Base-by-base conservation (phyloP, 2,797 vertebrate species). In the Sternotherus odoratus region DNA sequence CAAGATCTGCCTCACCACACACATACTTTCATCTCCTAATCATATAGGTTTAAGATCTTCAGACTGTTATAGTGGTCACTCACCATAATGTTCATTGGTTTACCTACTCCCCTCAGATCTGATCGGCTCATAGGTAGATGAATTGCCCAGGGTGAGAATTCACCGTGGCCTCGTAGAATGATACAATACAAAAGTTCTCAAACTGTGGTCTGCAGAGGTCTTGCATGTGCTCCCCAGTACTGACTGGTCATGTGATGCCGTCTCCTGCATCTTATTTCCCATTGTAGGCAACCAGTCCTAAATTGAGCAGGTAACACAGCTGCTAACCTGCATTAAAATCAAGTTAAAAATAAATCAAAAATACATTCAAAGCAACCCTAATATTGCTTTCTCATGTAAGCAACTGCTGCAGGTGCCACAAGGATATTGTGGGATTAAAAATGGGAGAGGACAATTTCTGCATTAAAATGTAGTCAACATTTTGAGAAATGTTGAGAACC, bases 401-500 rank as follows among this genome's bases (percentile, higher is more conserved):
- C 13, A 48, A 48, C 28, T 12, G 39, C 39, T 46, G 26, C 26
- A 75, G 12, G 26, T 75, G 77, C 24, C 83, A 78, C 39, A 46
- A 75, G 43, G 12, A 16, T 33, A 88, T n/a, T 78, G n/a, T 78
- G 3, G 66, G 28, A 75, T 63, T 50, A 88, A 12, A 78, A 30
- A 86, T 94, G 94, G 85, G 72, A 46, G 19, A 56, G 2, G 48
- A 48, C 10, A 36, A 19, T 78, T 26, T 88, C 74, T 75, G 39
- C 26, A 46, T 48, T 75, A 75, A 83, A 93, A 79, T 83, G 93
- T 82, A 63, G 91, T 86, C 89, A 36, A 87, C 85, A 48, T 7
- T 81, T 30, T 30, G 66, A 90, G 72, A 79, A 90, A 92, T 54
- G 82, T 60, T 90, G 12, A 86, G 49, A 93, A 92, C 83, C 23